Evolutionary conservation across 2,888 invertebrate genomes (phyloP).

Genomic region (Perizoma affinitatum): DNA sequence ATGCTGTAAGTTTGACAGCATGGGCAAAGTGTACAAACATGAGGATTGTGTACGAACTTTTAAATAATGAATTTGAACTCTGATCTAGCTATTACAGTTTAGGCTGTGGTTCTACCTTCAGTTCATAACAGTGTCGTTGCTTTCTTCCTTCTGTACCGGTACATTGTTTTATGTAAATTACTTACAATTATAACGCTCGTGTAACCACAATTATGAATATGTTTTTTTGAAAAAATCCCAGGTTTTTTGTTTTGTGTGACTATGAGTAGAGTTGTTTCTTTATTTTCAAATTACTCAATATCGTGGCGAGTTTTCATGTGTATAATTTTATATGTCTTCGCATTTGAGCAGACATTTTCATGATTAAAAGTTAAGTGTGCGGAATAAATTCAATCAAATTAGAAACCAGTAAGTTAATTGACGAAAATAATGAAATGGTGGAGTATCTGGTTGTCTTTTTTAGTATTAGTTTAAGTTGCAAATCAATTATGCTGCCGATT

Average conservation of each 20-base stretch:
- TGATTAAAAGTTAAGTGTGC: too few species aligned
- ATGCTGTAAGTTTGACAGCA: too few species aligned
- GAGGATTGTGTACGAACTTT: too few species aligned
- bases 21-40: too few species aligned
- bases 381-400: too few species aligned
- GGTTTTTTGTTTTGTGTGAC: not conserved
- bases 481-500: too few species aligned
- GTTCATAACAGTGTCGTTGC: constrained; percentile 54
- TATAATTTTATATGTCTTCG: too few species aligned
- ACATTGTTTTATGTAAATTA: constrained; percentile 54
- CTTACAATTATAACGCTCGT: constrained; percentile 28
- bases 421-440: too few species aligned
- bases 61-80: not conserved
- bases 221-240: constrained; percentile 2
- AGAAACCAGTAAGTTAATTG: too few species aligned
- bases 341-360: too few species aligned
- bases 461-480: too few species aligned
- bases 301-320: not conserved
- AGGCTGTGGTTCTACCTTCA: constrained; percentile 39
- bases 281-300: not conserved
- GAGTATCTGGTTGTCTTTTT: too few species aligned
- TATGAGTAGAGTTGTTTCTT: not conserved
- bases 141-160: constrained; percentile 49
- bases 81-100: constrained; percentile 5
- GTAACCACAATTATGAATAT: constrained; percentile 16